Conservation (phyloP, 1,140 invertebrate species). For the Drosophila malerkotliana region DNA sequence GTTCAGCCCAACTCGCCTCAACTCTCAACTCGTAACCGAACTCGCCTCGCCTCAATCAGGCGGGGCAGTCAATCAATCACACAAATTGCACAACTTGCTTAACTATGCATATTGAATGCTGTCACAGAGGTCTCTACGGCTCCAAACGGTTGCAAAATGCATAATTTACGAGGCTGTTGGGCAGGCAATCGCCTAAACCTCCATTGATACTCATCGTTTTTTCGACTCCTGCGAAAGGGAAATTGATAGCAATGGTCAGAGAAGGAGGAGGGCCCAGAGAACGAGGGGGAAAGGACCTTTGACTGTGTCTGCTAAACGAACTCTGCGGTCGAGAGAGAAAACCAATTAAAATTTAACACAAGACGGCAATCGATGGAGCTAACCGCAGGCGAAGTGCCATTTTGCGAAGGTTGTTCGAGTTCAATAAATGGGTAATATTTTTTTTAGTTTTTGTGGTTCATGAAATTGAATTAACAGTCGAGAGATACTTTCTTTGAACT, state of each 20-base stretch:
- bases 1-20: constrained; percentile 6
- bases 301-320: constrained; percentile 38
- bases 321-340: constrained; percentile 44
- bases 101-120: constrained; percentile 75
- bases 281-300: constrained; percentile 1
- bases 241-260: constrained; percentile 2
- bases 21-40: constrained; percentile 1
- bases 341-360: constrained; percentile 75
- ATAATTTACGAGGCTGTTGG: constrained; percentile 69
- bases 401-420: background rate
- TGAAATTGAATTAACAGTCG: background rate
- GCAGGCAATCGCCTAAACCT: constrained; percentile 48
- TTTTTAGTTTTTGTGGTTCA: background rate
- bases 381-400: constrained; percentile 37
- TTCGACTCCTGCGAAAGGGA: constrained; percentile 3
- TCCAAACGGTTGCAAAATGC: constrained; percentile 33
- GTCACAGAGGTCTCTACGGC: constrained; percentile 48
- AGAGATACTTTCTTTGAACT: background rate
- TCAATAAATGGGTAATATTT: constrained; percentile 13
- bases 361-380: constrained; percentile 35
- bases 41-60: constrained; percentile 51
- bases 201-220: constrained; percentile 25
- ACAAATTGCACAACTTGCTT: constrained; percentile 72
- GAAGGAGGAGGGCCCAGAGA: too few relatives aligned
- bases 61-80: constrained; percentile 72